Base-by-base conservation (phyloP, 2,797 vertebrate species). In the Sebastolobus alascanus region DNA sequence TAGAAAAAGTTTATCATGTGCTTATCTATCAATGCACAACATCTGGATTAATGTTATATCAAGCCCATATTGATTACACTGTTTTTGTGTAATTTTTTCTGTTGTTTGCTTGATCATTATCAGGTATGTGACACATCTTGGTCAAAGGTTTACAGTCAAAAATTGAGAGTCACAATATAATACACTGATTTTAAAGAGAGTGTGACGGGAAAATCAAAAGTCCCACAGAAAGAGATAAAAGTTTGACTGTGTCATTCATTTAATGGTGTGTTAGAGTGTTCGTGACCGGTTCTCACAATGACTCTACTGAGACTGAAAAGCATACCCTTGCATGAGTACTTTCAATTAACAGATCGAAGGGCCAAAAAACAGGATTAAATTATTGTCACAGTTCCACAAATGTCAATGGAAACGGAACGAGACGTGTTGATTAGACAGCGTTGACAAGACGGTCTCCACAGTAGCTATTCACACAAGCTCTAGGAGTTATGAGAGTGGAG, bases 381-480 rank as follows among this genome's bases (percentile, higher is more conserved):
- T 50, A 22, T 16, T 56, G 1, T 72, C 22, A 40, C 7, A 25
- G n/a, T 50, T 25, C 27, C 8, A 65, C 18, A 71, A 33, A 67
- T 68, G n/a, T 61, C 25, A 59, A 14, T 8, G 5, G 2, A 38
- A 75, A 54, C 4, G 13, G 14, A 66, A 38, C 2, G 54, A 64
- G 67, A 77, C 58, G 75, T 52, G 50, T 20, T 50, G 33, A 73
- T 71, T 65, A 25, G 58, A 71, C 31, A 54, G 65, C 1, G 27
- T 20, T 88, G 70, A 87, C 59, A 78, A 35, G 67, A 54, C 68
- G 20, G 18, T 64, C 35, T 55, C 55, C 65, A 10, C 38, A 29
- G 46, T 46, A 64, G 64, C 16, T 75, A 61, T 86, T 77, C 59
- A 58, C 83, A 73, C 75, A 73, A 71, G 37, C 38, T 81, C 25